A percentile compares a stretch with the other conserved stretches of the same genome.
These are phyloP conservation scores for Erynnis tages DNA, from an alignment of 2,888 invertebrate species.

Conservation along the genomic window DNA sequence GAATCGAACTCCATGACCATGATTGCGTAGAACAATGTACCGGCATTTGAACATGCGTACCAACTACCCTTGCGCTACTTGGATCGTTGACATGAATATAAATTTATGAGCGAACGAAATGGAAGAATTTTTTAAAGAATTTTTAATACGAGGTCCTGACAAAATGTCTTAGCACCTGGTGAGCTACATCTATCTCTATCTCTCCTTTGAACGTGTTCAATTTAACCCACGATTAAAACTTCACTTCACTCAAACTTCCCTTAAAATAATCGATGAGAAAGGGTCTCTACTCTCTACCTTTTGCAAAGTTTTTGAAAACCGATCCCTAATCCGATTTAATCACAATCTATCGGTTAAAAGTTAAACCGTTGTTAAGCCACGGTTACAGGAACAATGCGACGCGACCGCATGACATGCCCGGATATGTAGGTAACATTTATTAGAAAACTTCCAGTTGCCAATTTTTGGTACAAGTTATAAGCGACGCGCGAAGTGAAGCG, in stretches of 20 bases:
- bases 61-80: too few species aligned
- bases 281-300: conserved; percentile 12
- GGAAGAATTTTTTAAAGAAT: too few species aligned
- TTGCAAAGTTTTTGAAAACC: conserved; percentile 17
- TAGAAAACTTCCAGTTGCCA: conserved; percentile 68
- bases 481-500: background rate
- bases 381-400: conserved; percentile 51
- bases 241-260: conserved; percentile 3
- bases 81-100: too few species aligned
- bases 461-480: conserved; percentile 36
- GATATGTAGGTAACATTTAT: conserved; percentile 66
- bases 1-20: too few species aligned
- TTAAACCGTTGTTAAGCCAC: conserved; percentile 49
- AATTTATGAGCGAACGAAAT: too few species aligned
- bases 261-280: conserved; percentile 5
- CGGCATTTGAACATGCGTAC: too few species aligned
- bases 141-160: too few species aligned
- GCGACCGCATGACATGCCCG: conserved; percentile 60
- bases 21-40: too few species aligned
- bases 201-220: too few species aligned
- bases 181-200: too few species aligned
- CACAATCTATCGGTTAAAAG: conserved; percentile 36
- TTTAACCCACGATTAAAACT: too few species aligned
- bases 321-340: conserved; percentile 32
- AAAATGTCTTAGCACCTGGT: too few species aligned